These are phyloP conservation scores for Manduca sexta DNA, from an alignment of 1,140 invertebrate species.

Conservation along the genomic window DNA sequence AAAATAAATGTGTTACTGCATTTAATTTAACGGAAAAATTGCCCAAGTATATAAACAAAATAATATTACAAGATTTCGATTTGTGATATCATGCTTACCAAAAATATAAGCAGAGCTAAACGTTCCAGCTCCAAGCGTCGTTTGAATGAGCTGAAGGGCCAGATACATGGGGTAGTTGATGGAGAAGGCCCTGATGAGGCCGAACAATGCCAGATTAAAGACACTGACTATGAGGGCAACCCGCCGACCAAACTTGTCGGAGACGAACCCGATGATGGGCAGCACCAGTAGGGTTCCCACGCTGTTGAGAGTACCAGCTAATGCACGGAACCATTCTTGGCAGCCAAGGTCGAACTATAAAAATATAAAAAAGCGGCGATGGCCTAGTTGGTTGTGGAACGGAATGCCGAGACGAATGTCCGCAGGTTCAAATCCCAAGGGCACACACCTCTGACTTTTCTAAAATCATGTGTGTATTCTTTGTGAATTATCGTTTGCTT, in stretches of 20 bases:
- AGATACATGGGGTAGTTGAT: constrained; percentile 78
- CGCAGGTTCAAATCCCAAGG: too few relatives aligned
- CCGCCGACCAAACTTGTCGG: constrained; percentile 77
- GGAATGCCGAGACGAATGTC: too few relatives aligned
- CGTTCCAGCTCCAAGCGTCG: constrained; percentile 63
- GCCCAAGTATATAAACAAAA: too few relatives aligned
- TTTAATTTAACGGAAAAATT: too few relatives aligned
- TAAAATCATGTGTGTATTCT: too few relatives aligned
- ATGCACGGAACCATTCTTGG: constrained; percentile 35
- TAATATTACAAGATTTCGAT: too few relatives aligned
- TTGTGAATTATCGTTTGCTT: too few relatives aligned
- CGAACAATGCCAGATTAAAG: constrained; percentile 68
- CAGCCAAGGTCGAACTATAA: constrained; percentile 49
- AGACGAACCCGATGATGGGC: constrained; percentile 63
- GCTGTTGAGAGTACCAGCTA: constrained; percentile 44
- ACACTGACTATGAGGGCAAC: constrained; percentile 76
- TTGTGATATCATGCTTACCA: constrained; percentile 36
- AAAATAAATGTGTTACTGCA: background rate
- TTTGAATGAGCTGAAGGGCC: constrained; percentile 77
- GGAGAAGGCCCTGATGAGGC: constrained; percentile 78
- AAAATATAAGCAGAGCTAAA: constrained; percentile 59
- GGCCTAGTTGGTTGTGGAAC: too few relatives aligned
- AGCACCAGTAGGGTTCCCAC: constrained; percentile 47
- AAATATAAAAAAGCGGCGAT: background rate
- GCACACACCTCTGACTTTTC: too few relatives aligned